phyloP scores from a whole-genome alignment of 2,888 invertebrate genomes.

The Sipha maydis region DNA sequence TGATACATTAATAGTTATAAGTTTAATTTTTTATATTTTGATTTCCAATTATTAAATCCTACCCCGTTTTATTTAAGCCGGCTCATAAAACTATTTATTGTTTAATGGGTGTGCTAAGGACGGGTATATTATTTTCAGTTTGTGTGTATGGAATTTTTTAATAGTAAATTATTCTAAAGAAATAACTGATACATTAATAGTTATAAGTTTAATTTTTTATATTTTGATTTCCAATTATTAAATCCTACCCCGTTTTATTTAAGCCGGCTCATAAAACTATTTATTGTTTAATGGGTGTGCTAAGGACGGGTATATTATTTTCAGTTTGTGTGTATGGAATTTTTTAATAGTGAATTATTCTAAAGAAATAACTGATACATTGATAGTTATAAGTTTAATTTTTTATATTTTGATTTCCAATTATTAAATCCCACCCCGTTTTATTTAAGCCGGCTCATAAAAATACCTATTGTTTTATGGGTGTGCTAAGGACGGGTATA shows the following conservation, averaged over 20 bases:
- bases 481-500: slow-evolving; percentile 37
- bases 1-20: not conserved
- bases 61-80: slow-evolving; percentile 58
- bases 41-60: slow-evolving; percentile 35
- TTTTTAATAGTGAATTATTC: slow-evolving; percentile 34
- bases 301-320: slow-evolving; percentile 28
- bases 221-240: not conserved
- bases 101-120: slow-evolving; percentile 45
- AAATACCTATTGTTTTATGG: slow-evolving; percentile 8
- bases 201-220: not conserved
- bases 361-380: slow-evolving; percentile 39
- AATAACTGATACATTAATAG: not conserved
- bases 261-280: slow-evolving; percentile 11
- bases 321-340: slow-evolving; percentile 33
- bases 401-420: not conserved
- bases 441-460: slow-evolving; percentile 36
- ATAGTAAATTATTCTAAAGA: slow-evolving; percentile 42
- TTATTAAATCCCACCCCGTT: slow-evolving; percentile 54
- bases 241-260: slow-evolving; percentile 61
- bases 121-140: slow-evolving; percentile 44
- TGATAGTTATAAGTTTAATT: not conserved
- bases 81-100: slow-evolving; percentile 32
- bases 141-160: slow-evolving; percentile 54
- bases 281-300: slow-evolving; percentile 29
- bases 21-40: not conserved